A percentile compares a stretch with the other conserved stretches of the same genome.
Conservation (phyloP, 2,113 vertebrate genomes). For the Mustela nigripes region DNA sequence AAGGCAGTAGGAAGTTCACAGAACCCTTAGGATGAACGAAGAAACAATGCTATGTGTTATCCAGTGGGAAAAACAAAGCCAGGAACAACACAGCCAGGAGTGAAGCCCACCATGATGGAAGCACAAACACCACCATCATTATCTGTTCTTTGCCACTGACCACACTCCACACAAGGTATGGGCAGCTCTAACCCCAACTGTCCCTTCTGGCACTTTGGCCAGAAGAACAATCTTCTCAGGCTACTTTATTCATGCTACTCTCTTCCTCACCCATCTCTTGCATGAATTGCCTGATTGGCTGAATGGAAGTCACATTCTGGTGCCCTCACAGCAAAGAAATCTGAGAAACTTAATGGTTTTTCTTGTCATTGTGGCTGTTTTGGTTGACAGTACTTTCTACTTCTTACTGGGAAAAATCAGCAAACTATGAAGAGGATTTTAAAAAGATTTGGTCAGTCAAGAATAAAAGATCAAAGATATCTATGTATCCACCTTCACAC, state of each 20-base stretch:
- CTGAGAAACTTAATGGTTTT: neutral
- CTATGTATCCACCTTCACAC: neutral
- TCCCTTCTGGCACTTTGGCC: neutral
- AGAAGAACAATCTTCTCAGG: neutral
- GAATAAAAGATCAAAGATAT: neutral
- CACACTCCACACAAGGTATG: neutral
- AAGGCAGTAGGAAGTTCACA: neutral
- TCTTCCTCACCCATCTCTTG: neutral
- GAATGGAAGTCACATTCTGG: neutral
- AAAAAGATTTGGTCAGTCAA: neutral
- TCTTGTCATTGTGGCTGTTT: neutral
- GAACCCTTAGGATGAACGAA: neutral
- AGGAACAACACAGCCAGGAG: neutral
- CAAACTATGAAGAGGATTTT: neutral
- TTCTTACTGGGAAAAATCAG: neutral
- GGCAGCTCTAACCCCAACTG: too few species aligned
- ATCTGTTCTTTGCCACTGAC: neutral
- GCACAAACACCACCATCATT: neutral
- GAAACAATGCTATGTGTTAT: neutral
- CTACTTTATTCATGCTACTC: neutral
- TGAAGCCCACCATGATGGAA: neutral
- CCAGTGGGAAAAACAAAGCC: neutral
- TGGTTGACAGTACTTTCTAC: neutral
- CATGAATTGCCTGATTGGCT: neutral
- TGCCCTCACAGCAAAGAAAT: neutral